Conservation (phyloP, 35 echinoderm and acorn worm species). For the Ophiothrix spiculata region DNA sequence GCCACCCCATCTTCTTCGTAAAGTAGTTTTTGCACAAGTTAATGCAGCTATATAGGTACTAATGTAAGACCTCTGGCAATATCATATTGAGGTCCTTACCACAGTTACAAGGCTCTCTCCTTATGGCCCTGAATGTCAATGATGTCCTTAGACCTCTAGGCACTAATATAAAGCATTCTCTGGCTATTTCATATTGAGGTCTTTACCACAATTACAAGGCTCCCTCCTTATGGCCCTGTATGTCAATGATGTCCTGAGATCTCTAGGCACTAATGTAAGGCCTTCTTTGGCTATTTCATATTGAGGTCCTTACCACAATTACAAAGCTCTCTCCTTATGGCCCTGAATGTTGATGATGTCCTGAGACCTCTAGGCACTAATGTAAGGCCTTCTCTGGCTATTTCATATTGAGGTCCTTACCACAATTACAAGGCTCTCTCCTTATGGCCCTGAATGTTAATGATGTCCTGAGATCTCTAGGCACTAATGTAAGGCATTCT, state of each 20-base stretch:
- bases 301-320: conserved; percentile 85
- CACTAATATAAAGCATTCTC: conserved; percentile 43
- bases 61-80: too few relatives aligned
- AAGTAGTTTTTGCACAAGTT: too few relatives aligned
- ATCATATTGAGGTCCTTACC: too few relatives aligned
- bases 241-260: conserved; percentile 81
- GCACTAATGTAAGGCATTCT: conserved; percentile 50
- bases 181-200: too few relatives aligned
- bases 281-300: background rate
- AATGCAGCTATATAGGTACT: too few relatives aligned
- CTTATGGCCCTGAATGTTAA: conserved; percentile 92
- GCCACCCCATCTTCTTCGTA: too few relatives aligned
- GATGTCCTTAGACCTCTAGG: conserved; percentile 69
- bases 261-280: conserved; percentile 65
- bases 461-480: conserved; percentile 66
- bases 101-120: conserved; percentile 74
- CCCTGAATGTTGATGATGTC: conserved; percentile 89
- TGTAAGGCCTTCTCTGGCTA: conserved; percentile 40
- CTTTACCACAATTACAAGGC: conserved; percentile 90
- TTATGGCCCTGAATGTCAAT: conserved; percentile 88
- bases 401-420: too few relatives aligned
- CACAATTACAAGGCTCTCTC: conserved; percentile 70
- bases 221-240: conserved; percentile 74
- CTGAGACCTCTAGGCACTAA: conserved; percentile 53
- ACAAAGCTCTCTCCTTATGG: conserved; percentile 75